Base-by-base conservation (phyloP, 2,888 invertebrate species). In the Apomyelois bistriatella region DNA sequence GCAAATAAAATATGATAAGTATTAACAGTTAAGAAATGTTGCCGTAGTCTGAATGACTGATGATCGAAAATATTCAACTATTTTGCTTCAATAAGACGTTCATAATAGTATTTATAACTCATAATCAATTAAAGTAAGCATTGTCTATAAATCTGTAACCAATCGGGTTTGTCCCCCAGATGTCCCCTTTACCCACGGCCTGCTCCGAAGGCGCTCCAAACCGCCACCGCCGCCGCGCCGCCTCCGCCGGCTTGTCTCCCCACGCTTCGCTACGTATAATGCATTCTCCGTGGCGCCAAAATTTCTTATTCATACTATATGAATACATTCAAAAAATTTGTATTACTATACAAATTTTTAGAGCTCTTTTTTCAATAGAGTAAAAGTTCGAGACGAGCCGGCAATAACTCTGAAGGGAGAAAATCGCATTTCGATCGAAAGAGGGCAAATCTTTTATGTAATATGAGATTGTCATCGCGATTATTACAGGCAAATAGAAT, bases 401-500 rank as follows among this genome's bases (percentile, higher is more conserved):
- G 79, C 85, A 85, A 88, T 88, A 86, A 82, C 82, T 84, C 75
- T 72, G 77, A 80, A 82, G 84, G 84, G 85, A 85, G 86, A 85
- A 90, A 89, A 90, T 89, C 90, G 86, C 82, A 89, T 89, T 89
- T 88, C 82, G 84, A 87, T 87, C 85, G 82, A 83, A 84, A 85
- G 87, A 87, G 88, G 88, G 86, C 82, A 89, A 89, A 89, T 88
- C 89, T 90, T 90, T 90, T 90, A 88, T 89, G 88, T 87, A 88
- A 88, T 89, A 90, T 88, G 82, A 89, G 88, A 90, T 90, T 88
- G 90, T 90, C 90, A 90, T 89, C 87, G 89, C 87, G 88, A 89
- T 89, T 90, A 90, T 90, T 89, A 89, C 85, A 88, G 86, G 87
- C 85, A 89, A 90, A 90, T 90, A 89, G 90, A 89, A 89, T 88